Percentiles rank a stretch among this genome's conserved stretches.
phyloP scores from a whole-genome alignment of 1,140 invertebrate species.

The Drosophila baimaii region DNA sequence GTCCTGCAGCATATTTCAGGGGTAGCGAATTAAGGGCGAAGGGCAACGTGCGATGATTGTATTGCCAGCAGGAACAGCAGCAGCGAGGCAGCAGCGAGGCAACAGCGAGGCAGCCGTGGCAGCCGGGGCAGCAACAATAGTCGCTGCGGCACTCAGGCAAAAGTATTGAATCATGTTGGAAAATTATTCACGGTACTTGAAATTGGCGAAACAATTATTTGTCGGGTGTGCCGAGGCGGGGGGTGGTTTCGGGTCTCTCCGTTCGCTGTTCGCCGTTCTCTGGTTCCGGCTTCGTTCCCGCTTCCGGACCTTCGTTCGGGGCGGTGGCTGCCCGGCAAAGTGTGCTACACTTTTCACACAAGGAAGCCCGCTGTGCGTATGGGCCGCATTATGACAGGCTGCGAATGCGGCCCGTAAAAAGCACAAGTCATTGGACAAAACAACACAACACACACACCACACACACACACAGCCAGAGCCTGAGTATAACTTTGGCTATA shows the following conservation, averaged over 20 bases:
- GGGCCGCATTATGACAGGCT: constrained; percentile 72
- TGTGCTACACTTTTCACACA: constrained; percentile 72
- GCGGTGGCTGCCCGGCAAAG: constrained; percentile 61
- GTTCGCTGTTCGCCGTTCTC: not conserved
- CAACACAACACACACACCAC: constrained; percentile 13
- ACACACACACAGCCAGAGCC: constrained; percentile 1
- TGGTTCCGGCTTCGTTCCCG: constrained; percentile 9
- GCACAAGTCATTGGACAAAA: constrained; percentile 77
- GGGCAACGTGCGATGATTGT: constrained; percentile 46
- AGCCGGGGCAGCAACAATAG: constrained; percentile 27
- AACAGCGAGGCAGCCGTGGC: constrained; percentile 28
- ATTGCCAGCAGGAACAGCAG: constrained; percentile 29
- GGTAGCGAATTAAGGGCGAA: constrained; percentile 61
- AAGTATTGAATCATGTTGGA: constrained; percentile 82
- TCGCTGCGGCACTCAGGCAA: constrained; percentile 54
- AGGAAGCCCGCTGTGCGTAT: constrained; percentile 52
- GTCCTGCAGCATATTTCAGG: constrained; percentile 64
- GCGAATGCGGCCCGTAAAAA: constrained; percentile 58
- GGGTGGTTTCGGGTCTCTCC: constrained; percentile 23
- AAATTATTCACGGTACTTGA: constrained; percentile 81
- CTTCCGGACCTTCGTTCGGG: constrained; percentile 27
- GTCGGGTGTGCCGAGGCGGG: constrained; percentile 24
- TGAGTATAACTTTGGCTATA: constrained; percentile 20
- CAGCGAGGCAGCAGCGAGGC: constrained; percentile 23
- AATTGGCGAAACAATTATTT: constrained; percentile 83